Evolutionary conservation across 1,140 invertebrate species (phyloP).

Genomic region (Heliconius nattereri): DNA sequence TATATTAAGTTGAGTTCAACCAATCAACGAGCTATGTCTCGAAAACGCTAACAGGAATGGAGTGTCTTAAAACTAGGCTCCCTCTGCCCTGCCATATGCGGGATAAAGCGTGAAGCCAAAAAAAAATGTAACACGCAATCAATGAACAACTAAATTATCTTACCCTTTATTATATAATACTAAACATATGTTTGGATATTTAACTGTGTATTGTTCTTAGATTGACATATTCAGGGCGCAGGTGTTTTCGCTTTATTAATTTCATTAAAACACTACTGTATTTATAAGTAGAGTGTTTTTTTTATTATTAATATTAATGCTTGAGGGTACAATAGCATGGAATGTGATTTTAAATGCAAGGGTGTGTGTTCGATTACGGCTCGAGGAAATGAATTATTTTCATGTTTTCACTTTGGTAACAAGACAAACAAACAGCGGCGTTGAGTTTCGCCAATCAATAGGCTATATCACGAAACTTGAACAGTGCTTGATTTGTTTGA

Average conservation of each 20-base stretch:
- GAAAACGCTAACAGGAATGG: too few species aligned
- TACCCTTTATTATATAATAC: neutral
- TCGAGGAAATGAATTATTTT: neutral
- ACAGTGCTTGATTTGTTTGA: too few species aligned
- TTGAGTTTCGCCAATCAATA: neutral
- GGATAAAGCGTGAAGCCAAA: too few species aligned
- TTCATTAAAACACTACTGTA: neutral
- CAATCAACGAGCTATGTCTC: too few species aligned
- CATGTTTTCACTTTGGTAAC: neutral
- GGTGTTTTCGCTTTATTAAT: constrained; percentile 13
- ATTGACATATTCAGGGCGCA: constrained; percentile 15
- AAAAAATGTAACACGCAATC: too few species aligned
- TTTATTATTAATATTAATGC: too few species aligned
- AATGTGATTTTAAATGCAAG: neutral
- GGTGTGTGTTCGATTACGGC: neutral
- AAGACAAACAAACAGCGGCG: neutral
- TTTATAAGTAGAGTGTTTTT: neutral
- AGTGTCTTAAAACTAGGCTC: too few species aligned
- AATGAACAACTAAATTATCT: too few species aligned
- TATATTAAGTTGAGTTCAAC: too few species aligned
- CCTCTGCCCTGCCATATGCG: too few species aligned
- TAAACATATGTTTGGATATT: neutral
- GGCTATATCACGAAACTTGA: too few species aligned
- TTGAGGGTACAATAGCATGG: neutral
- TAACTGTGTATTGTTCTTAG: neutral